Base-by-base conservation (phyloP, 2,113 vertebrate species). In the Aphyosemion australe region DNA sequence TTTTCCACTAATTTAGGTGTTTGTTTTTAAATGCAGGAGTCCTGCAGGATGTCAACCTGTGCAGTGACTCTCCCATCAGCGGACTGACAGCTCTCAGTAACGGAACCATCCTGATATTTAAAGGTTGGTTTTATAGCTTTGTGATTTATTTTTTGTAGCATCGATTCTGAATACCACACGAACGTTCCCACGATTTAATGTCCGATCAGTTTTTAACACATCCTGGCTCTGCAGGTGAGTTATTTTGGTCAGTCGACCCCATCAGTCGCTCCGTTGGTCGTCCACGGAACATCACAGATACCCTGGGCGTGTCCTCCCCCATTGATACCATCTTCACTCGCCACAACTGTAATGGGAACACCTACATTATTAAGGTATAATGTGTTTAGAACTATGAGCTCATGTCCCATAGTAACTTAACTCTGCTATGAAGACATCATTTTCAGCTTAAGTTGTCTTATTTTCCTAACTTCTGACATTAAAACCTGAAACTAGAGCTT, bases 341-440 rank as follows among this genome's bases (percentile, higher is more conserved):
- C 71, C 94, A 93, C 69, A 95, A 95, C 88, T 98, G 96, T 71
- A 91, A 93, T 16, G 92, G 92, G 26, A 94, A 95, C 77, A 96
- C 91, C 42, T 97, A 95, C 88, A 94, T 98, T 79, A 90, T 97
- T 78, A 98, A 97, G 94, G 96, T 97, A 88, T 2, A n/a, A n/a
- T 50, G 7, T 34, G 18, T 19, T 9, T 19, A 48, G 8, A 5
- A 49, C 10, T 5, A 19, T 26, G 34, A 37, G 9, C 8, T 20
- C 2, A 7, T 49, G 18, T 0, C 18, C 18, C 12, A 4, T 18
- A 18, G 19, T 4, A 5, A 12, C 47, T 48, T 48, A n/a, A n/a
- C n/a, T n/a, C 21, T 26, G 21, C 21, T 26, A 26, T 26, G 21
- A 26, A 2, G 21, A 2, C 21, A 26, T 26, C 21, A 26, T 26